A percentile compares a stretch with the other conserved stretches of the same genome.
Evolutionary conservation across 2,888 invertebrate genomes (phyloP).

Genomic region (Pseudococcus jackbeardsleyi): DNA sequence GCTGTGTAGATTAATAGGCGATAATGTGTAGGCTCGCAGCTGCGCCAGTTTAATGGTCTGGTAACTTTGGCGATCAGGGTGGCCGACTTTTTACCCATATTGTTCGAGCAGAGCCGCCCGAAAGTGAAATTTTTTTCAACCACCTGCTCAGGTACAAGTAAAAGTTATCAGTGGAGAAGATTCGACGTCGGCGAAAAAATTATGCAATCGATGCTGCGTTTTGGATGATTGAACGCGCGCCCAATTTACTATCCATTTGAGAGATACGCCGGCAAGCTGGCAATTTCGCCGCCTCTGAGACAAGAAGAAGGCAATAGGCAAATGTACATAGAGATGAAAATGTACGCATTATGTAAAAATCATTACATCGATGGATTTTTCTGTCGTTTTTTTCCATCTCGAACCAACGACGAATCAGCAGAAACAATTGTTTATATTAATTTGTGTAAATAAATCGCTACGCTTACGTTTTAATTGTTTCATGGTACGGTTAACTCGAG

Average conservation of each 20-base stretch:
- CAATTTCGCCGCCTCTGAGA: background rate
- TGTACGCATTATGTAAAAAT: background rate
- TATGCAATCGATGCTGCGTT: background rate
- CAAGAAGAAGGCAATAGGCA: background rate
- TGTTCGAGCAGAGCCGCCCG: background rate
- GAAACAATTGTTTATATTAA: background rate
- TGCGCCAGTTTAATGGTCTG: slow-evolving; percentile 53
- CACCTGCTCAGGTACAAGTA: background rate
- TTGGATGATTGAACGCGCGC: background rate
- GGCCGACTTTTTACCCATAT: slow-evolving; percentile 52
- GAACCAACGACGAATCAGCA: background rate
- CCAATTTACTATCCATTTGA: background rate
- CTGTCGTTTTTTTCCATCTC: too few relatives aligned
- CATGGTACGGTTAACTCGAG: slow-evolving; percentile 9
- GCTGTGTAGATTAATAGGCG: slow-evolving; percentile 40
- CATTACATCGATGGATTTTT: background rate
- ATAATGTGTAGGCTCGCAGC: slow-evolving; percentile 43
- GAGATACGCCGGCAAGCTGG: background rate
- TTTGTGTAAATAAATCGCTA: slow-evolving; percentile 8
- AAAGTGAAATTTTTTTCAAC: slow-evolving; percentile 40
- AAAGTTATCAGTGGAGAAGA: slow-evolving; percentile 2
- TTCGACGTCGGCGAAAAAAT: background rate
- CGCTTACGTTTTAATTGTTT: background rate
- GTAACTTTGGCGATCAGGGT: slow-evolving; percentile 47
- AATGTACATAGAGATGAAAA: background rate